Evolutionary conservation across 2,888 invertebrate species (phyloP).

Genomic region (Apodemia zela): DNA sequence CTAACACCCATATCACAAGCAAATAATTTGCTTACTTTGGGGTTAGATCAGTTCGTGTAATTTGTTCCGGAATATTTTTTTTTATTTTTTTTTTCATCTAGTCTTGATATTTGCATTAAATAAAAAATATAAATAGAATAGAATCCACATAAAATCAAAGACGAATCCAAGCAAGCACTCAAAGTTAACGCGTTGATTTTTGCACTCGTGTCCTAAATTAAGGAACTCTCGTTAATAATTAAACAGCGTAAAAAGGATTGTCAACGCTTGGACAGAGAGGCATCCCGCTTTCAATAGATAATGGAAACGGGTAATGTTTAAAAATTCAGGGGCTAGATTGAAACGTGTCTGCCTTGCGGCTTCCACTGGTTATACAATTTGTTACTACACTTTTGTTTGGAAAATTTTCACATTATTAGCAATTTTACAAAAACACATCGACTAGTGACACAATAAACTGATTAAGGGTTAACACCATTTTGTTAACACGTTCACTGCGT

Average conservation of each 20-base stretch:
- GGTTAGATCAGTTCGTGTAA: too few relatives aligned
- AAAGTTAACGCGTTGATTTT: conserved; percentile 43
- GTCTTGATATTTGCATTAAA: too few relatives aligned
- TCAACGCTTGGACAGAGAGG: conserved; percentile 72
- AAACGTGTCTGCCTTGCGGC: conserved; percentile 40
- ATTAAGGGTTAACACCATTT: too few relatives aligned
- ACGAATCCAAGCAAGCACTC: conserved; percentile 8
- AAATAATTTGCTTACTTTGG: too few relatives aligned
- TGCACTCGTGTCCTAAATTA: conserved; percentile 66
- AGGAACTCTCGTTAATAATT: conserved; percentile 76
- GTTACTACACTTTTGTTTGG: not conserved
- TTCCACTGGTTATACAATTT: conserved; percentile 25
- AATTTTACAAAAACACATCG: too few relatives aligned
- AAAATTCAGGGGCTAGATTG: conserved; percentile 71
- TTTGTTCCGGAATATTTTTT: too few relatives aligned
- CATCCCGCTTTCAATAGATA: conserved; percentile 72
- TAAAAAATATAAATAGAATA: too few relatives aligned
- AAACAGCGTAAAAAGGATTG: conserved; percentile 75
- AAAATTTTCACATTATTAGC: not conserved
- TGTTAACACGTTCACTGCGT: too few relatives aligned
- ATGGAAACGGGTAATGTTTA: conserved; percentile 77
- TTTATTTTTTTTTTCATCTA: too few relatives aligned
- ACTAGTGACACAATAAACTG: too few relatives aligned
- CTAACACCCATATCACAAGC: too few relatives aligned
- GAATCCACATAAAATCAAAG: conserved; percentile 3